Conservation (phyloP, 2,888 invertebrate genomes). For the Xanthia icteritia region DNA sequence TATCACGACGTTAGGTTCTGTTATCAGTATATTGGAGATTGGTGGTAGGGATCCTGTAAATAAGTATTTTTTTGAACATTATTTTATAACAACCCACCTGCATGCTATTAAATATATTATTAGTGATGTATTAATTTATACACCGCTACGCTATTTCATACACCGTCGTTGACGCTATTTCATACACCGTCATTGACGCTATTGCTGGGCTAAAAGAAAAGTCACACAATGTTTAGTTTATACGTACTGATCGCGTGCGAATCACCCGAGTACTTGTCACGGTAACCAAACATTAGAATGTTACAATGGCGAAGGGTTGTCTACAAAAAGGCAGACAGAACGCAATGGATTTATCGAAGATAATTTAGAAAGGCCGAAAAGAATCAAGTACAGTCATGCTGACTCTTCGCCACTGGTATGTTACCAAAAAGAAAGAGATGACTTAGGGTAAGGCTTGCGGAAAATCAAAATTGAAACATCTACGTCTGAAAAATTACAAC, state of each 20-base stretch:
- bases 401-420: background rate
- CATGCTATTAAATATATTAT: background rate
- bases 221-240: background rate
- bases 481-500: background rate
- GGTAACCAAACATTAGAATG: background rate
- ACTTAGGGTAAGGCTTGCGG: background rate
- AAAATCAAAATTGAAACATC: background rate
- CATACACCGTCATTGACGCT: no score
- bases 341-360: no score
- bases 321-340: background rate
- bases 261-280: background rate
- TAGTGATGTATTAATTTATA: no score
- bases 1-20: no score
- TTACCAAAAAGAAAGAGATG: slow-evolving; percentile 18
- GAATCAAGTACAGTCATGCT: background rate
- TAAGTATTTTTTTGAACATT: background rate
- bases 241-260: no score
- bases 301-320: background rate
- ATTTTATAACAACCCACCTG: background rate
- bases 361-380: background rate
- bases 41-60: background rate
- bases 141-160: no score
- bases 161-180: no score
- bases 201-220: background rate
- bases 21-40: background rate